Percentiles rank a stretch among this genome's conserved stretches.
Conservation (phyloP, 2,888 invertebrate genomes). For the Zhengitettix transpicula region DNA sequence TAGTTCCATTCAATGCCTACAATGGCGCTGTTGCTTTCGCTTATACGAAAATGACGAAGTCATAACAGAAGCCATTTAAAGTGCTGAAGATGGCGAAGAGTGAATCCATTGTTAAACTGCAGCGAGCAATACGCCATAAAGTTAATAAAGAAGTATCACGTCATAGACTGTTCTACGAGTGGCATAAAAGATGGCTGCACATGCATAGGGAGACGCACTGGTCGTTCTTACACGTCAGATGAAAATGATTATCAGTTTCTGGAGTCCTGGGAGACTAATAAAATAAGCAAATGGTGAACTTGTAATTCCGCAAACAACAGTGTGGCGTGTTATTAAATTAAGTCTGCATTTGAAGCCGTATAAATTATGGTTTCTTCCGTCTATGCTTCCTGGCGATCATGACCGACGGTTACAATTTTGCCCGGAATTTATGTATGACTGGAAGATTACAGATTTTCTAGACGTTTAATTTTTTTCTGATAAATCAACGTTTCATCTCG, state of each 20-base stretch:
- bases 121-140: not conserved
- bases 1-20: not conserved
- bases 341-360: not conserved
- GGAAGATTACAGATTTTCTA: not conserved
- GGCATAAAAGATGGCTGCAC: not conserved
- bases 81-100: not conserved
- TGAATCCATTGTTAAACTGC: not conserved
- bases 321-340: not conserved
- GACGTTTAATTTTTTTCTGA: not conserved
- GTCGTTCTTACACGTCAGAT: not conserved
- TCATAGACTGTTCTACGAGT: not conserved
- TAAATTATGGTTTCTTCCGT: not conserved
- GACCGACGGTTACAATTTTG: not conserved
- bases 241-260: not conserved
- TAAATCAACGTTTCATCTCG: not conserved
- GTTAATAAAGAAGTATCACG: not conserved
- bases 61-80: not conserved
- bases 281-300: not conserved
- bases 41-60: not conserved
- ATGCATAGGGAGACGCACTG: not conserved
- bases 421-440: not conserved
- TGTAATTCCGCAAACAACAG: not conserved
- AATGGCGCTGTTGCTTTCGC: not conserved
- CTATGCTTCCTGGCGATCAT: not conserved
- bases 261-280: not conserved